These are phyloP conservation scores for Addax nasomaculatus DNA, from an alignment of 2,113 vertebrate species.

Conservation along the genomic window DNA sequence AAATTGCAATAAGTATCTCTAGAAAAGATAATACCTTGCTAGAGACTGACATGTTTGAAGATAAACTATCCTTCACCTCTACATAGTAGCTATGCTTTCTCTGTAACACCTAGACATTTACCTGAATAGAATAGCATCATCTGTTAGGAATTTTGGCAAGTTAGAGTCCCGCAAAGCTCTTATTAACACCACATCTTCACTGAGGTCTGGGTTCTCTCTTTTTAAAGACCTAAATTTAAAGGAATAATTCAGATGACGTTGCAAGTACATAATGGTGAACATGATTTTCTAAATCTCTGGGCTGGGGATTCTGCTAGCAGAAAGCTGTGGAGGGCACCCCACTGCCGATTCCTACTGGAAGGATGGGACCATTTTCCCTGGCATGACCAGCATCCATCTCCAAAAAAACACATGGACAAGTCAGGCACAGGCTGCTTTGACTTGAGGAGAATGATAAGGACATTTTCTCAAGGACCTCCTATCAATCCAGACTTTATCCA, in stretches of 20 bases:
- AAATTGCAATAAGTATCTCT: background rate
- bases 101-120: slow-evolving; percentile 31
- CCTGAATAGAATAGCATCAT: slow-evolving; percentile 87
- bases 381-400: fast-evolving
- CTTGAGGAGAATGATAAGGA: background rate
- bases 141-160: slow-evolving; percentile 88
- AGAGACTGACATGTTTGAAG: background rate
- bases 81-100: background rate
- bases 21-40: background rate
- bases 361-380: background rate
- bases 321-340: background rate
- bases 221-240: slow-evolving; percentile 84
- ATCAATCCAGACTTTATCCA: background rate
- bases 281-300: background rate
- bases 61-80: background rate
- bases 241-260: background rate
- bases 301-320: background rate
- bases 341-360: background rate
- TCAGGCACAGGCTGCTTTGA: background rate
- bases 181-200: slow-evolving; percentile 89
- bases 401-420: background rate
- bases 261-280: background rate
- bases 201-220: slow-evolving; percentile 85
- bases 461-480: background rate
- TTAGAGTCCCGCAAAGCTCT: slow-evolving; percentile 89